Conservation (phyloP, 2,888 invertebrate species). For the Cephus runcator region DNA sequence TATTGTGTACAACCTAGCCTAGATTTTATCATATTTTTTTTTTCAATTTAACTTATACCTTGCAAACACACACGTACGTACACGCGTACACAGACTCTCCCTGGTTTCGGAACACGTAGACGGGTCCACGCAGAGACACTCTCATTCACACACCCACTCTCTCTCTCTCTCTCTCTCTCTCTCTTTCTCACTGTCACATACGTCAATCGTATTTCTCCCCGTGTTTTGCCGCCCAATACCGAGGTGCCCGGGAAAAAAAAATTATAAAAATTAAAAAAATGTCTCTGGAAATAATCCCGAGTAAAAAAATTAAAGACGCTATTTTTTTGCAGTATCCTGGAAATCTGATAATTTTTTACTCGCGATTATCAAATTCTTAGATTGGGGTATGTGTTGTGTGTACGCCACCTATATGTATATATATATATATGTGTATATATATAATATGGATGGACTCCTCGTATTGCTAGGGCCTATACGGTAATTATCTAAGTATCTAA, state of each 20-base stretch:
- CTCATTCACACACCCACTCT: constrained; percentile 4
- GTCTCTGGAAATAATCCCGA: not conserved
- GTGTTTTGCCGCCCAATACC: not conserved
- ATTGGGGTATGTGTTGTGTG: constrained; percentile 16
- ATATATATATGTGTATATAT: constrained; percentile 11
- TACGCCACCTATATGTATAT: constrained; percentile 26
- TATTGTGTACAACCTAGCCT: constrained; percentile 57
- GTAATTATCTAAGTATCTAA: not conserved
- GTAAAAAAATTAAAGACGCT: not conserved
- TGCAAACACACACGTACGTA: not conserved
- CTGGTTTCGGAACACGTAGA: not conserved
- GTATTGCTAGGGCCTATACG: not conserved
- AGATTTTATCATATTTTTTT: not conserved
- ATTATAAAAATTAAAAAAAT: not conserved
- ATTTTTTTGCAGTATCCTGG: not conserved
- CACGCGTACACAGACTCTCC: not conserved
- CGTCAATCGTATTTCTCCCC: constrained; percentile 5
- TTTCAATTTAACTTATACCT: not conserved
- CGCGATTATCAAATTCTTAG: not conserved
- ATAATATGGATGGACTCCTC: not conserved
- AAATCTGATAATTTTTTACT: not conserved
- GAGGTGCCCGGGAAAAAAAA: not conserved
- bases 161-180: constrained; percentile 15
- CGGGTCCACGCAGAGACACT: not conserved
- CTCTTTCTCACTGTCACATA: constrained; percentile 13